phyloP scores from a whole-genome alignment of 2,113 vertebrate genomes.

The Morone chrysops region DNA sequence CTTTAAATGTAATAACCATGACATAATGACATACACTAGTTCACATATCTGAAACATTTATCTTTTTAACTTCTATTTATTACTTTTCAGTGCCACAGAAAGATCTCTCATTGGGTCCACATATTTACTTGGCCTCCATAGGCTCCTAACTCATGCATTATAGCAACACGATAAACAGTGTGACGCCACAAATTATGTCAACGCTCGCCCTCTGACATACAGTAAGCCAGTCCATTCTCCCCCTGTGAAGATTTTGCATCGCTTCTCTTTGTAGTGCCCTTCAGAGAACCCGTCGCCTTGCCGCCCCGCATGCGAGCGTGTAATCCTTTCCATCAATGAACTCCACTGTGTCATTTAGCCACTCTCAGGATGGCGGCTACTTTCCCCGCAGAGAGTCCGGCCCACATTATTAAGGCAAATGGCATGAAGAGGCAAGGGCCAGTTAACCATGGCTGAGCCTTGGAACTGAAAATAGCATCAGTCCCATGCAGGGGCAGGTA shows the following conservation, averaged over 20 bases:
- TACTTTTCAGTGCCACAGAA: neutral
- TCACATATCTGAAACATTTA: neutral
- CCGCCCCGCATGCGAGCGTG: conserved; percentile 64
- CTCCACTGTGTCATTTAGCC: conserved; percentile 81
- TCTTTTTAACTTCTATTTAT: neutral
- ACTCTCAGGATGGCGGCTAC: conserved; percentile 76
- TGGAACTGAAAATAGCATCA: conserved; percentile 82
- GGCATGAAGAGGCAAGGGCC: conserved; percentile 72
- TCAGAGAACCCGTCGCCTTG: conserved; percentile 62
- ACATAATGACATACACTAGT: conserved; percentile 1
- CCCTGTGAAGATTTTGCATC: conserved; percentile 54
- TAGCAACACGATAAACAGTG: conserved; percentile 49
- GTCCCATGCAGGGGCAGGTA: conserved; percentile 79
- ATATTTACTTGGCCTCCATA: conserved; percentile 17
- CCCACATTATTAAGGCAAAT: conserved; percentile 82
- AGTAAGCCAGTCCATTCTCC: conserved; percentile 42
- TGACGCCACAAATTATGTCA: conserved; percentile 55
- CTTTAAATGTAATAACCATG: neutral
- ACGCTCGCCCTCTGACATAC: conserved; percentile 44
- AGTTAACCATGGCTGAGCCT: conserved; percentile 77
- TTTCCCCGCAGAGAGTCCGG: conserved; percentile 76
- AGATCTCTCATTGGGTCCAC: neutral
- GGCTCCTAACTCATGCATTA: conserved; percentile 33
- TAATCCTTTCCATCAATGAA: conserved; percentile 84
- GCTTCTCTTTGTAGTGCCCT: conserved; percentile 71